Percentiles rank a stretch among this genome's conserved stretches.
These are phyloP conservation scores for Torymus texanus DNA, from an alignment of 2,888 invertebrate genomes.

Conservation along the genomic window DNA sequence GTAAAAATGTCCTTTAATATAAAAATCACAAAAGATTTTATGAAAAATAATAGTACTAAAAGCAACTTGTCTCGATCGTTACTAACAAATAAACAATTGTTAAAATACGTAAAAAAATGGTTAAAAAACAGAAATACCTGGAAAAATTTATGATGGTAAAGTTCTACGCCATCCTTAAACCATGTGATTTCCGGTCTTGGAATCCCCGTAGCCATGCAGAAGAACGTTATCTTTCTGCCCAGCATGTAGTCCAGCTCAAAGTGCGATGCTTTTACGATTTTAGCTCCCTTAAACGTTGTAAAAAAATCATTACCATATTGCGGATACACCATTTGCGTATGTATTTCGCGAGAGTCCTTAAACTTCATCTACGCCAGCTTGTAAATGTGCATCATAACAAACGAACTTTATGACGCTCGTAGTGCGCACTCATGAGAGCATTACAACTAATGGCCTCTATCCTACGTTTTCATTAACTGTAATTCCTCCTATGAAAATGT, in stretches of 20 bases:
- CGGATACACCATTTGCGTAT: neutral
- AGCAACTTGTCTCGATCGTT: neutral
- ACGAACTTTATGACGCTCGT: constrained; percentile 18
- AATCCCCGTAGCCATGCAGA: constrained; percentile 84
- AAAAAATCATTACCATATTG: constrained; percentile 1
- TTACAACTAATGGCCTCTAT: constrained; percentile 40
- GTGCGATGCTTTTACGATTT: constrained; percentile 82
- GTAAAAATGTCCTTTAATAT: too few relatives aligned
- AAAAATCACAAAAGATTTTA: too few relatives aligned
- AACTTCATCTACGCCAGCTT: neutral
- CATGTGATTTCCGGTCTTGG: constrained; percentile 86
- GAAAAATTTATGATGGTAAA: constrained; percentile 83
- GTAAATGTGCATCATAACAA: constrained; percentile 30
- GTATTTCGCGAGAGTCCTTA: neutral
- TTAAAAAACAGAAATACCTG: constrained; percentile 75
- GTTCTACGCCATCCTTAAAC: constrained; percentile 86
- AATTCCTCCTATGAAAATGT: constrained; percentile 1
- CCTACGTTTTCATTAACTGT: constrained; percentile 31
- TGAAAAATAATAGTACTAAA: too few relatives aligned
- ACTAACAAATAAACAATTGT: neutral
- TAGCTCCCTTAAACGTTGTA: constrained; percentile 79
- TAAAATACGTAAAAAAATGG: neutral
- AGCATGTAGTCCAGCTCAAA: constrained; percentile 85
- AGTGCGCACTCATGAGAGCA: neutral
- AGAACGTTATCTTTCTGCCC: constrained; percentile 85